Percentiles rank a stretch among this genome's conserved stretches.
These are phyloP conservation scores for Lamellibrachia columna DNA, from an alignment of 2,888 invertebrate species.

Conservation along the genomic window DNA sequence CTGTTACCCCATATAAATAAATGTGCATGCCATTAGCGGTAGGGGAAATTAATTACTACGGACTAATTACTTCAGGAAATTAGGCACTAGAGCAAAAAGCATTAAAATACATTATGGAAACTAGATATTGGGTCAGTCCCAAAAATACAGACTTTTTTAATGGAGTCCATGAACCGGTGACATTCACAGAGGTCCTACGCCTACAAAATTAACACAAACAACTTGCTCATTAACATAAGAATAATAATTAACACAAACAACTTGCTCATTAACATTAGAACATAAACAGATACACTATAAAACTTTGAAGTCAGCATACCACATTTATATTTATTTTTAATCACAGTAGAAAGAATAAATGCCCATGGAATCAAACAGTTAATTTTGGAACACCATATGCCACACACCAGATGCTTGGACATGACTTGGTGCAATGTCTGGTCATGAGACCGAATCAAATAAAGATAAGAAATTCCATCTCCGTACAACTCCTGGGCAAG, in stretches of 20 bases:
- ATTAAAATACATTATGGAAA: background rate
- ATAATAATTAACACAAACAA: slow-evolving; percentile 11
- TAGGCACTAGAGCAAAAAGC: background rate
- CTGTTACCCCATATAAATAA: background rate
- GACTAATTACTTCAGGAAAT: background rate
- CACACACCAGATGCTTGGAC: background rate
- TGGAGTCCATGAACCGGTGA: background rate
- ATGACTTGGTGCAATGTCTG: no score
- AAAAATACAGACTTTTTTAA: slow-evolving; percentile 8
- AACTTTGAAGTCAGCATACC: background rate
- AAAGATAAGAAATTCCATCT: no score
- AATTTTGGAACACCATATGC: background rate
- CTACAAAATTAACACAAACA: slow-evolving; percentile 13
- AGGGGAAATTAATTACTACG: background rate
- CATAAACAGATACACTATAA: background rate
- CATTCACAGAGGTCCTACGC: background rate
- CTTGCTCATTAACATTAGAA: background rate
- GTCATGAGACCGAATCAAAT: no score
- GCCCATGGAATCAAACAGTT: background rate
- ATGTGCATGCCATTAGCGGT: background rate
- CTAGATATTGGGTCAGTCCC: background rate
- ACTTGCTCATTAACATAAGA: background rate
- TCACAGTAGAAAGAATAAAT: background rate
- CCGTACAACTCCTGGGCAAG: background rate
- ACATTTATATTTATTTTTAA: background rate